phyloP scores from a whole-genome alignment of 2,888 invertebrate species.

The Nycteola revayana region DNA sequence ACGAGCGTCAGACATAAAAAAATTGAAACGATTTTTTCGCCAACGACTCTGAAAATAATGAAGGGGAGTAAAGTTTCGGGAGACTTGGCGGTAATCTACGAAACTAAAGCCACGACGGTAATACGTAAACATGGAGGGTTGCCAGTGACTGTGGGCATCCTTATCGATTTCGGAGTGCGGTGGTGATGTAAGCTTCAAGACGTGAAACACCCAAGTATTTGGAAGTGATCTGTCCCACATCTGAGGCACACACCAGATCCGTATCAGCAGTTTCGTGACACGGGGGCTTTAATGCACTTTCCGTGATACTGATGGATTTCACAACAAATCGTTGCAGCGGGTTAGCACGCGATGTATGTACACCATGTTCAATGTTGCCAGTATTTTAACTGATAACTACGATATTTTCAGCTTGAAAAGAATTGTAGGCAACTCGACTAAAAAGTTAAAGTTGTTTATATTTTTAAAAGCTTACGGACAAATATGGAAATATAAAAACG shows the following conservation, averaged over 20 bases:
- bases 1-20: constrained; percentile 1
- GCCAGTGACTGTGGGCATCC: constrained; percentile 18
- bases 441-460: no score
- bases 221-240: constrained; percentile 12
- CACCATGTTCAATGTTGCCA: constrained; percentile 26
- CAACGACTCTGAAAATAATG: no score
- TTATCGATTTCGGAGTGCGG: constrained; percentile 10
- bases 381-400: no score
- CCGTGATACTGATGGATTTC: constrained; percentile 32
- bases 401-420: no score
- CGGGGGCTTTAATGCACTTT: constrained; percentile 23
- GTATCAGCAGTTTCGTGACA: constrained; percentile 30
- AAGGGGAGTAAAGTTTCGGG: no score
- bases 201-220: not conserved
- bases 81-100: no score
- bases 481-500: no score
- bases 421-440: no score
- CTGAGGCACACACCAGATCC: constrained; percentile 22
- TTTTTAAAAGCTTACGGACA: no score
- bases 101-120: no score
- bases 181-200: no score
- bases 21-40: no score
- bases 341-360: constrained; percentile 30
- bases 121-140: constrained; percentile 24
- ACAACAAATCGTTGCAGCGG: constrained; percentile 17